A percentile compares a stretch with the other conserved stretches of the same genome.
These are phyloP conservation scores for Glossosoma conforme DNA, from an alignment of 1,140 invertebrate genomes.

Conservation along the genomic window DNA sequence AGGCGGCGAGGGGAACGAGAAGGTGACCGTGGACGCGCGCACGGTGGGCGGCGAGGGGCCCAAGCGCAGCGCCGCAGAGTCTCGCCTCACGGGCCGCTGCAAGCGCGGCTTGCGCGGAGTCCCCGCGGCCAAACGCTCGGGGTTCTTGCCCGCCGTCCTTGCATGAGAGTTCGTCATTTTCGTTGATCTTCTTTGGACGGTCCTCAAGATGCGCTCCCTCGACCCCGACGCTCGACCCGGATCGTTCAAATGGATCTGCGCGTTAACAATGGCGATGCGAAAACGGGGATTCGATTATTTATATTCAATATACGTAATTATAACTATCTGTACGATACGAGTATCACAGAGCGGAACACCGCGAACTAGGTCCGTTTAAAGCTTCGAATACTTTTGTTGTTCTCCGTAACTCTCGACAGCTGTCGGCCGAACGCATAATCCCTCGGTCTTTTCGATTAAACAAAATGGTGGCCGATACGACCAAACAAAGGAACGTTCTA, in stretches of 20 bases:
- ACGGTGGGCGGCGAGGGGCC: constrained; percentile 19
- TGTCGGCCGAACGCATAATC: constrained; percentile 19
- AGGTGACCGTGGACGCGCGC: constrained; percentile 27
- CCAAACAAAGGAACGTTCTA: constrained; percentile 20
- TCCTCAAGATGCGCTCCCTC: not conserved
- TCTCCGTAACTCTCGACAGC: constrained; percentile 18
- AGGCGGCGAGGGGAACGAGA: constrained; percentile 30
- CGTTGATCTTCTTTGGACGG: not conserved
- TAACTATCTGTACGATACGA: constrained; percentile 18
- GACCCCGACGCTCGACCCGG: constrained; percentile 1
- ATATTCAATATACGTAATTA: constrained; percentile 2
- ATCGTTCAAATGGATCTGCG: not conserved
- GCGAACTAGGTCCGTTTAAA: constrained; percentile 23
- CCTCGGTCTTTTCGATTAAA: constrained; percentile 17
- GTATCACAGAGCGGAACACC: constrained; percentile 24
- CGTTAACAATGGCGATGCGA: constrained; percentile 6
- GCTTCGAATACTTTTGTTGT: constrained; percentile 19
- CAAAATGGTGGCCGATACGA: constrained; percentile 22
- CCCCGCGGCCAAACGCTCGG: constrained; percentile 11
- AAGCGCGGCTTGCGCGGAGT: constrained; percentile 9
- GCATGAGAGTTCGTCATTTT: constrained; percentile 27
- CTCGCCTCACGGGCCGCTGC: constrained; percentile 2
- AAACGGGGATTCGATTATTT: not conserved
- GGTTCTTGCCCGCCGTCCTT: constrained; percentile 15
- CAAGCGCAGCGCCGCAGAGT: constrained; percentile 9